These are phyloP conservation scores for Champsocephalus gunnari DNA, from an alignment of 2,797 vertebrate species.

Conservation along the genomic window DNA sequence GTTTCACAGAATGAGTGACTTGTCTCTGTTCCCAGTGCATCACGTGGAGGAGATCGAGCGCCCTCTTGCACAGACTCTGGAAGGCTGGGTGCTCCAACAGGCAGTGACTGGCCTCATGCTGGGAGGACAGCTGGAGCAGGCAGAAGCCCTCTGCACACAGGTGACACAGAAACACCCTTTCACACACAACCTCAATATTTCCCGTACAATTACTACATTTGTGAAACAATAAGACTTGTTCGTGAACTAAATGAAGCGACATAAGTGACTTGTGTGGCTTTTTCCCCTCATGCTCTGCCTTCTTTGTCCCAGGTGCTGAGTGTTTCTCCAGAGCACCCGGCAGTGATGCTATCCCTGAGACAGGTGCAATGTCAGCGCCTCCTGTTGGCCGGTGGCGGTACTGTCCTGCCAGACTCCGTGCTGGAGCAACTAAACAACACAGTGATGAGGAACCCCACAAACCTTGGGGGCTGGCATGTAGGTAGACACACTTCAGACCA, in stretches of 20 bases:
- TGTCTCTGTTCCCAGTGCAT: conserved; percentile 81
- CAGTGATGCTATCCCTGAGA: conserved; percentile 88
- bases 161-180: conserved; percentile 72
- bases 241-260: not conserved
- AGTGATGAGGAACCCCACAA: conserved; percentile 89
- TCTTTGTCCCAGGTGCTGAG: conserved; percentile 86
- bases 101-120: conserved; percentile 89
- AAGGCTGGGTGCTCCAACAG: conserved; percentile 93
- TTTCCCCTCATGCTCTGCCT: not conserved
- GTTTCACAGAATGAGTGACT: not conserved
- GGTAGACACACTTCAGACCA: conserved; percentile 41
- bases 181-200: not conserved
- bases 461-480: conserved; percentile 94
- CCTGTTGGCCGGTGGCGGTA: conserved; percentile 78
- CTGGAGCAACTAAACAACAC: conserved; percentile 90
- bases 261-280: not conserved
- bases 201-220: not conserved
- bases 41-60: conserved; percentile 78
- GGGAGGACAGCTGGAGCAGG: conserved; percentile 87
- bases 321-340: conserved; percentile 88
- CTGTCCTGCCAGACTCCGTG: conserved; percentile 85
- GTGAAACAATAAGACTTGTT: not conserved
- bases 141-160: conserved; percentile 93
- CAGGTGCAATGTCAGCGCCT: conserved; percentile 94
- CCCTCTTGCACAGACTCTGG: conserved; percentile 84